A percentile compares a stretch with the other conserved stretches of the same genome.
These are phyloP conservation scores for Halcyon malimbica DNA, from an alignment of 2,113 vertebrate species.

Conservation along the genomic window DNA sequence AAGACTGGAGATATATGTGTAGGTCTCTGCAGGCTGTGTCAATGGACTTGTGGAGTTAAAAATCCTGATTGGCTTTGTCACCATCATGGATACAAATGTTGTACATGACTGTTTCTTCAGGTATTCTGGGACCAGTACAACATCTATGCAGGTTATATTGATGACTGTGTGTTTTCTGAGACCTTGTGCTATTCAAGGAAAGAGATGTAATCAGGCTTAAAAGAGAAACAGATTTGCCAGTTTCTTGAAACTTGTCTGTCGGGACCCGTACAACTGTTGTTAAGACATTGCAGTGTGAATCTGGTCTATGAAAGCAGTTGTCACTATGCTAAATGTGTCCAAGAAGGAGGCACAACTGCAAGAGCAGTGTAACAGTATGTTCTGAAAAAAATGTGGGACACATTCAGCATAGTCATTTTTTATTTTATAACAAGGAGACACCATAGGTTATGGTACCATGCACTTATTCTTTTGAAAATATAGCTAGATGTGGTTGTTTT, in stretches of 20 bases:
- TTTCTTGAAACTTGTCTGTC: background rate
- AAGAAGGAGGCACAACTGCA: background rate
- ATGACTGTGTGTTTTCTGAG: background rate
- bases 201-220: background rate
- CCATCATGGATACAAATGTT: background rate
- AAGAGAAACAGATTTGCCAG: background rate
- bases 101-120: background rate
- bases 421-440: background rate
- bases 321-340: background rate
- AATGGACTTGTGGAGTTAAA: background rate
- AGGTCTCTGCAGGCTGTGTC: background rate
- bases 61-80: background rate
- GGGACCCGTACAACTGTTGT: accelerated
- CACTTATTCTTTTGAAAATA: background rate
- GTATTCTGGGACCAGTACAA: background rate
- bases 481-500: background rate
- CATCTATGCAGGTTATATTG: background rate
- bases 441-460: background rate
- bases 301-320: background rate
- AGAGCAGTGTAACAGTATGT: background rate
- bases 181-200: background rate
- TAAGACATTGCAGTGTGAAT: background rate
- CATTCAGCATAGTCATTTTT: background rate
- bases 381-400: background rate
- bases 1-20: accelerated